Evolutionary conservation across 2,797 vertebrate species (phyloP).

Genomic region (Acipenser transmontanus): DNA sequence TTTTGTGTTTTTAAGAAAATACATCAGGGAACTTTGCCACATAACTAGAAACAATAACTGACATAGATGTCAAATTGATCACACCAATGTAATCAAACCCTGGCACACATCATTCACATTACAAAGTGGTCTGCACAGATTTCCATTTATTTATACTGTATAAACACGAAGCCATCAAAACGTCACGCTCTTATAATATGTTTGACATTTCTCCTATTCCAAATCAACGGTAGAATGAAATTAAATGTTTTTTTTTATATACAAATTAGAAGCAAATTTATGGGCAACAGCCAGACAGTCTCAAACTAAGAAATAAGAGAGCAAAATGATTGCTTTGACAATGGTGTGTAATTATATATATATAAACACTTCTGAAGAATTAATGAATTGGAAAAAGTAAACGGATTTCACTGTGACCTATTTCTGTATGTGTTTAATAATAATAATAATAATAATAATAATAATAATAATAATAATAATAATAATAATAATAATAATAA

Average conservation of each 20-base stretch:
- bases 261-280: not conserved
- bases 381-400: too few species aligned
- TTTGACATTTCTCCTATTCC: constrained; percentile 2
- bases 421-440: too few species aligned
- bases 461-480: not conserved
- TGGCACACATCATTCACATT: not conserved
- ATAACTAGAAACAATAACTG: not conserved
- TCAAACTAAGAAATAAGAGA: too few species aligned
- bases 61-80: not conserved
- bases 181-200: not conserved
- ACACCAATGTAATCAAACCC: constrained; percentile 4
- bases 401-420: too few species aligned
- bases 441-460: not conserved
- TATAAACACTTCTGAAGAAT: too few species aligned
- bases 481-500: not conserved
- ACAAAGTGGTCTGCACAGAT: not conserved
- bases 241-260: constrained; percentile 1
- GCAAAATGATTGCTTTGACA: too few species aligned
- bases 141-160: not conserved
- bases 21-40: not conserved
- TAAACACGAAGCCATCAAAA: not conserved
- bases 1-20: not conserved
- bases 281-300: too few species aligned
- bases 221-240: not conserved
- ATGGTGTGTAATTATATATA: too few species aligned